A percentile compares a stretch with the other conserved stretches of the same genome.
These are phyloP conservation scores for Cosmopolites sordidus DNA, from an alignment of 2,888 invertebrate genomes.

Conservation along the genomic window DNA sequence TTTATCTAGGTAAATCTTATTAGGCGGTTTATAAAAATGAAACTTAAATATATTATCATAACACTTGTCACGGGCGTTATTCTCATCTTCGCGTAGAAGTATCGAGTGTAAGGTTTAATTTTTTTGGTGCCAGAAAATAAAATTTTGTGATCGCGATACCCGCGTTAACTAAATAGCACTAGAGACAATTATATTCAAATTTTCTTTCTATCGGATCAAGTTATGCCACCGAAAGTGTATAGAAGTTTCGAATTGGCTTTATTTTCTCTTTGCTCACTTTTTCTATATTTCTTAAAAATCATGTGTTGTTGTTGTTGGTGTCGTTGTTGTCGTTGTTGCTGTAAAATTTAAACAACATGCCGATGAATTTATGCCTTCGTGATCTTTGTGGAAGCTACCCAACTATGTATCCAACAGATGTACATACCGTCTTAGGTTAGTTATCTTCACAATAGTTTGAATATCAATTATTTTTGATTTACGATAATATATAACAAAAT, in stretches of 20 bases:
- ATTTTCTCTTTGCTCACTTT: slow-evolving; percentile 21
- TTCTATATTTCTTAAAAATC: slow-evolving; percentile 26
- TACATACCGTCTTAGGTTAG: slow-evolving; percentile 19
- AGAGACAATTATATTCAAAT: no score
- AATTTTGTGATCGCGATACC: no score
- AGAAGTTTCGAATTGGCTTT: slow-evolving; percentile 21
- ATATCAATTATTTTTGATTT: no score
- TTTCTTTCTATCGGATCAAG: slow-evolving; percentile 9
- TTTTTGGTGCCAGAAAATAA: no score
- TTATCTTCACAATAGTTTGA: background rate
- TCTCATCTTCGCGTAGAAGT: background rate
- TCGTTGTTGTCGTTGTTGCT: slow-evolving; percentile 28
- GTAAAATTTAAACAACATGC: slow-evolving; percentile 27
- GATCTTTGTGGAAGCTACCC: slow-evolving; percentile 12
- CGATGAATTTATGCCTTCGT: slow-evolving; percentile 28
- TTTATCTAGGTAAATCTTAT: slow-evolving; percentile 26
- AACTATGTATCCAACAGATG: slow-evolving; percentile 12
- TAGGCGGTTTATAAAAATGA: slow-evolving; percentile 23
- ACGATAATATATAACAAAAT: no score
- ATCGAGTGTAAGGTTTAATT: no score
- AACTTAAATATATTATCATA: slow-evolving; percentile 10
- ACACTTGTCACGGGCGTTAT: slow-evolving; percentile 12
- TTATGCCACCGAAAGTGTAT: slow-evolving; percentile 21
- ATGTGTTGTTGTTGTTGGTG: slow-evolving; percentile 29
- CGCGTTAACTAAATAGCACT: no score